phyloP scores from a whole-genome alignment of 2,888 invertebrate species.

The Germaria angustata region DNA sequence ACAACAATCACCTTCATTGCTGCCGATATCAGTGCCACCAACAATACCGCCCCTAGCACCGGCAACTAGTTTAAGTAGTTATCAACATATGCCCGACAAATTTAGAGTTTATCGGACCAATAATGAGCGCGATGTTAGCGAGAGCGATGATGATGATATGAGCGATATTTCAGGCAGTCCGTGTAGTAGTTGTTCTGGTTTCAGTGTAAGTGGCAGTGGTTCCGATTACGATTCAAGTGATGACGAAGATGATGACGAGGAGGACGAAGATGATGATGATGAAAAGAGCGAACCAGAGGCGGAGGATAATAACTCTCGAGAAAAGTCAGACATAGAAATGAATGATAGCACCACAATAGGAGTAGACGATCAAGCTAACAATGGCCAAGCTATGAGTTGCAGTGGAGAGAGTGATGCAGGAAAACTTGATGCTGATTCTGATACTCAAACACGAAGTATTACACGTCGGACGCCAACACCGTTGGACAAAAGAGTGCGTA shows the following conservation, averaged over 20 bases:
- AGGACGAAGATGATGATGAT: slow-evolving; percentile 75
- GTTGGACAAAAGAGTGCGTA: slow-evolving; percentile 63
- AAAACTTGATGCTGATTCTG: slow-evolving; percentile 59
- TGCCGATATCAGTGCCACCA: slow-evolving; percentile 48
- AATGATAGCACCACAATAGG: slow-evolving; percentile 59
- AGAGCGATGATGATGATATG: slow-evolving; percentile 77
- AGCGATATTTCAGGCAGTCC: slow-evolving; percentile 78
- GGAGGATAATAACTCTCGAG: slow-evolving; percentile 68
- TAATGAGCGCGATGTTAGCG: slow-evolving; percentile 77
- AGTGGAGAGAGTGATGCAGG: slow-evolving; percentile 72
- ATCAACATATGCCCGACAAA: slow-evolving; percentile 80
- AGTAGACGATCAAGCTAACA: slow-evolving; percentile 62
- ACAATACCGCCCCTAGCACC: slow-evolving; percentile 48
- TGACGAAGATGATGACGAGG: slow-evolving; percentile 78
- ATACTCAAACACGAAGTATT: slow-evolving; percentile 67
- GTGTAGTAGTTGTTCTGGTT: slow-evolving; percentile 80
- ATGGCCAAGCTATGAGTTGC: slow-evolving; percentile 74
- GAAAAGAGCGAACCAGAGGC: slow-evolving; percentile 75
- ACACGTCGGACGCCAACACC: slow-evolving; percentile 73
- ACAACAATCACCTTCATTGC: slow-evolving; percentile 25
- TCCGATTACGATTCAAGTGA: slow-evolving; percentile 78
- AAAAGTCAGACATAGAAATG: slow-evolving; percentile 67
- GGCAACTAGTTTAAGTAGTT: slow-evolving; percentile 66
- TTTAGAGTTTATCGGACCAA: slow-evolving; percentile 82
- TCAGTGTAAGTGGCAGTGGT: slow-evolving; percentile 78